phyloP scores from a whole-genome alignment of 2,888 invertebrate species.

The Slavum lentiscoides region DNA sequence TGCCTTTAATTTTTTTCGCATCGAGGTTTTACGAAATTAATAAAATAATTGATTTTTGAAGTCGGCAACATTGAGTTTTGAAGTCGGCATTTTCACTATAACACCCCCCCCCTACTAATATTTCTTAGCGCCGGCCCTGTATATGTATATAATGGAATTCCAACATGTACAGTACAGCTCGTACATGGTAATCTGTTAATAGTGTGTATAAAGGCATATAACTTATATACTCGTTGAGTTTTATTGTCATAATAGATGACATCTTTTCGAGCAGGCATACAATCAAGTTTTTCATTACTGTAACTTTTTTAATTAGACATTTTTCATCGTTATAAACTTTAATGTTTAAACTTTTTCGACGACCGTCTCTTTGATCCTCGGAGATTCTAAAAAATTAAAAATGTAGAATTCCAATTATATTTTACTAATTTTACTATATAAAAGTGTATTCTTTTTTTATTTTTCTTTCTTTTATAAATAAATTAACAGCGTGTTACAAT shows the following conservation, averaged over 20 bases:
- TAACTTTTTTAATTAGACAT: constrained; percentile 41
- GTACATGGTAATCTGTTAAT: no score
- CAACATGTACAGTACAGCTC: neutral
- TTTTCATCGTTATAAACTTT: constrained; percentile 47
- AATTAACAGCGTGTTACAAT: constrained; percentile 32
- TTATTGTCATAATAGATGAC: constrained; percentile 7
- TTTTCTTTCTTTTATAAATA: constrained; percentile 38
- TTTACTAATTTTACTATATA: constrained; percentile 29
- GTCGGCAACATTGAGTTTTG: no score
- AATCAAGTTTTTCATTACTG: constrained; percentile 40
- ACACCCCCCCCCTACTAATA: no score
- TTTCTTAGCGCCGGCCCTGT: no score
- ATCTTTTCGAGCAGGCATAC: neutral
- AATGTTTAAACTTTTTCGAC: constrained; percentile 26
- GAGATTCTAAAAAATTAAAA: constrained; percentile 39
- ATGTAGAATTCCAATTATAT: constrained; percentile 41
- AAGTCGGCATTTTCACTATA: no score
- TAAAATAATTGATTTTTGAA: no score
- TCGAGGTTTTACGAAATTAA: no score
- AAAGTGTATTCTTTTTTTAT: neutral
- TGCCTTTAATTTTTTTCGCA: no score
- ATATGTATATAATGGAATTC: neutral
- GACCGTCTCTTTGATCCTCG: neutral
- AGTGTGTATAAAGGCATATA: neutral
- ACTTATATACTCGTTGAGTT: neutral